These are phyloP conservation scores for Aelia acuminata DNA, from an alignment of 2,888 invertebrate species.

Conservation along the genomic window DNA sequence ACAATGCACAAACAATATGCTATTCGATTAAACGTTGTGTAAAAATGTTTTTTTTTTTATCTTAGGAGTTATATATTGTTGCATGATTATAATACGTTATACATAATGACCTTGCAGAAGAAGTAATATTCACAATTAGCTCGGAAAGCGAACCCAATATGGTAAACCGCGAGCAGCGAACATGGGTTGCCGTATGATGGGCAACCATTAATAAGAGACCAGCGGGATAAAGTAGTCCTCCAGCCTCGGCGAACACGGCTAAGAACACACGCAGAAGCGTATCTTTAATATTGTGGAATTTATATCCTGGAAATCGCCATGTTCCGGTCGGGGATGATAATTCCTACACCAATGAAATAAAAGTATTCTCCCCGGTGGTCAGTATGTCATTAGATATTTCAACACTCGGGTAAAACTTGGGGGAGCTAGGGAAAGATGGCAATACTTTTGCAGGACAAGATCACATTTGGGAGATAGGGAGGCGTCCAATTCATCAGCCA, in stretches of 20 bases:
- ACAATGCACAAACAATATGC: too few relatives aligned
- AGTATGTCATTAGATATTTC: conserved; percentile 32
- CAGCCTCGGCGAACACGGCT: neutral
- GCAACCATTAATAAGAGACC: neutral
- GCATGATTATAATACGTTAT: neutral
- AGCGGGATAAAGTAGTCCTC: neutral
- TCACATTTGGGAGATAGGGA: neutral
- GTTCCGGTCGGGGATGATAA: neutral
- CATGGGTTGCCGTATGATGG: neutral
- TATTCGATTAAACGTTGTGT: too few relatives aligned
- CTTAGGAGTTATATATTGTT: neutral
- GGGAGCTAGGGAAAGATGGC: neutral
- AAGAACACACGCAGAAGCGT: neutral
- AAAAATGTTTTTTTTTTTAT: too few relatives aligned
- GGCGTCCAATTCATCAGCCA: neutral
- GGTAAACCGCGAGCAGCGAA: neutral
- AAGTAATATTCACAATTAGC: neutral
- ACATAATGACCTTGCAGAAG: neutral
- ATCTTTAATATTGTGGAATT: neutral
- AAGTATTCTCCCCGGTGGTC: neutral
- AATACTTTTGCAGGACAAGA: neutral
- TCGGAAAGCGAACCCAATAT: neutral
- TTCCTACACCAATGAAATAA: neutral
- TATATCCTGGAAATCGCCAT: conserved; percentile 6
- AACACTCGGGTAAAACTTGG: conserved; percentile 20